A percentile compares a stretch with the other conserved stretches of the same genome.
Evolutionary conservation across 2,113 vertebrate genomes (phyloP).

Genomic region (Microcebus jonahi): DNA sequence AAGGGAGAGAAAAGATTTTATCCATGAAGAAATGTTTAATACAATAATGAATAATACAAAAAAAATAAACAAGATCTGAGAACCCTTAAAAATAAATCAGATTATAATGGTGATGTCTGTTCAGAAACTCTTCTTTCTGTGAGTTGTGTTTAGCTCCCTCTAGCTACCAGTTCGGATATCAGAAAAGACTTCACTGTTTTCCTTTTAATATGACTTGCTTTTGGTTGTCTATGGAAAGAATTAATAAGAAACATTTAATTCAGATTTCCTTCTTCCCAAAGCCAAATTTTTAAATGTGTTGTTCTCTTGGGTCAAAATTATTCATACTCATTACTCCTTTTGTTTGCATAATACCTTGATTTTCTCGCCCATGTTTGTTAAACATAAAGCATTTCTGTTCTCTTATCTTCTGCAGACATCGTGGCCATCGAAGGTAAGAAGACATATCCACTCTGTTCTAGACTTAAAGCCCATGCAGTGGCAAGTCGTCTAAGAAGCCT

Average conservation of each 20-base stretch:
- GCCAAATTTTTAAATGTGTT: background rate
- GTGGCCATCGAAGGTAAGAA: background rate
- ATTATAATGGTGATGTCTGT: background rate
- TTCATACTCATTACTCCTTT: background rate
- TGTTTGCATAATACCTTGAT: background rate
- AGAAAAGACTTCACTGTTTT: background rate
- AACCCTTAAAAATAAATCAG: background rate
- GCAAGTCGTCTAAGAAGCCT: background rate
- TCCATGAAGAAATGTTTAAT: background rate
- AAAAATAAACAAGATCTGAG: background rate
- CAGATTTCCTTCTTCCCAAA: background rate
- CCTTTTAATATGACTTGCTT: background rate
- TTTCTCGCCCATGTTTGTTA: background rate
- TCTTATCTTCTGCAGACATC: background rate
- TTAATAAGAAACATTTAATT: background rate
- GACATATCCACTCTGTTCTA: background rate
- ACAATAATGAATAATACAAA: background rate
- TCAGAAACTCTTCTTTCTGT: background rate
- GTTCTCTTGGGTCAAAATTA: background rate
- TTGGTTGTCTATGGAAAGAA: background rate
- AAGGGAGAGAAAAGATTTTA: background rate
- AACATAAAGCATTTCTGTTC: background rate
- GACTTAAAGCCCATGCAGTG: background rate
- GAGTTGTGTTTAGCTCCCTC: background rate
- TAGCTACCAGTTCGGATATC: background rate